Evolutionary conservation across 2,113 vertebrate genomes (phyloP), one percentile per base, ranked within the genome.

Genomic region (Alligator mississippiensis): DNA sequence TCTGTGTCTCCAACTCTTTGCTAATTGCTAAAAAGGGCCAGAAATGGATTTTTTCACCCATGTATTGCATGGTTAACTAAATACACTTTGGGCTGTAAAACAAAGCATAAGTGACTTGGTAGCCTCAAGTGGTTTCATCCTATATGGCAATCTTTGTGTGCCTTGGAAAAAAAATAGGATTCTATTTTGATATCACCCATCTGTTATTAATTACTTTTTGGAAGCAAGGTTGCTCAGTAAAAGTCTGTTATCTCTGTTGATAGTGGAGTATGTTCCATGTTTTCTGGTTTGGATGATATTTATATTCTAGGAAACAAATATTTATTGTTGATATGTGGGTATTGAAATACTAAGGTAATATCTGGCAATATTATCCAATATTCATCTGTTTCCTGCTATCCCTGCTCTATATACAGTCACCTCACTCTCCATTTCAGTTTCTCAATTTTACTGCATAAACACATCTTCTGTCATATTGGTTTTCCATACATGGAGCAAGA

Each of bases 401-500:
- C 24, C 47, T 84, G 19, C 64, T 92, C 85, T 82, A 6, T 66
- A 64, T 47, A 60, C 4, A 4, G 28, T 85, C 88, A 77, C 62
- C 27, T 90, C 72, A 9, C 54, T 75, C 70, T 89, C 80, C 62
- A 27, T 27, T 89, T 80, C 82, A 85, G 77, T 57, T 95, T 88
- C 89, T 92, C 93, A 86, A 59, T 93, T 92, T 93, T 94, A 82
- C 91, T 96, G 47, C 78, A 66, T 92, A 93, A 93, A 93, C 21
- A 92, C 75, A 30, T 82, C 93, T 89, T 95, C 82, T 93, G 87
- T 97, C 96, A 89, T 79, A 92, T 87, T 95, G 91, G 94, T 97
- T 97, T 94, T 90, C 82, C 93, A 94, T 93, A 94, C 95, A 94
- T 93, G 90, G 95, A 96, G 80, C 61, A 93, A 94, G 90, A 90